Conservation (phyloP, 53 echinoderm and acorn worm genomes). For the Crossaster papposus region DNA sequence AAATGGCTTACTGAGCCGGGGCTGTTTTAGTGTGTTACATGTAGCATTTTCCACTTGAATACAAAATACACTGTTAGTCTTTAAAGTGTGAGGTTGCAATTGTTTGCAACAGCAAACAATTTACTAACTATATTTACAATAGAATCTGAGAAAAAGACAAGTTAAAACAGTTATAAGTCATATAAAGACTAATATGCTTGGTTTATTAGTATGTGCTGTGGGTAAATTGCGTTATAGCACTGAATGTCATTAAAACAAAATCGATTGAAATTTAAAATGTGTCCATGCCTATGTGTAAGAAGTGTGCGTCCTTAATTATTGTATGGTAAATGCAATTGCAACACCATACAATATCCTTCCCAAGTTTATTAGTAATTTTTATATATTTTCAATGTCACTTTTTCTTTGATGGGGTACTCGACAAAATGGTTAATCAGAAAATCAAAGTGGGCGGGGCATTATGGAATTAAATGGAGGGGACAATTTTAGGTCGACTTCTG, state of each 20-base stretch:
- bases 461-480: too few relatives aligned
- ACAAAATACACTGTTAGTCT: not conserved
- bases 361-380: too few relatives aligned
- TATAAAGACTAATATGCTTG: conserved; percentile 7
- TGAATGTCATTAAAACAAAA: conserved; percentile 59
- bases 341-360: not conserved
- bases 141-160: not conserved
- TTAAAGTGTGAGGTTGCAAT: not conserved
- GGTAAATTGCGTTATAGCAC: conserved; percentile 34
- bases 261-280: not conserved
- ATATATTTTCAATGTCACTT: too few relatives aligned
- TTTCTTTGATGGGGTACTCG: too few relatives aligned
- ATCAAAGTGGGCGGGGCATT: too few relatives aligned
- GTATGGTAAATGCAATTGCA: not conserved
- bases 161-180: not conserved
- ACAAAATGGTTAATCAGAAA: too few relatives aligned
- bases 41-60: not conserved
- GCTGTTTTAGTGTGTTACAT: not conserved
- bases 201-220: conserved; percentile 18
- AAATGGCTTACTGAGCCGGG: not conserved
- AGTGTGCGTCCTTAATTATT: not conserved
- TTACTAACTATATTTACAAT: not conserved
- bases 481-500: too few relatives aligned
- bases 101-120: not conserved
- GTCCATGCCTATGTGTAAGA: not conserved